Evolutionary conservation across 2,113 vertebrate species (phyloP), one percentile per base, ranked within the genome.

Genomic region (Todiramphus saurophagus): DNA sequence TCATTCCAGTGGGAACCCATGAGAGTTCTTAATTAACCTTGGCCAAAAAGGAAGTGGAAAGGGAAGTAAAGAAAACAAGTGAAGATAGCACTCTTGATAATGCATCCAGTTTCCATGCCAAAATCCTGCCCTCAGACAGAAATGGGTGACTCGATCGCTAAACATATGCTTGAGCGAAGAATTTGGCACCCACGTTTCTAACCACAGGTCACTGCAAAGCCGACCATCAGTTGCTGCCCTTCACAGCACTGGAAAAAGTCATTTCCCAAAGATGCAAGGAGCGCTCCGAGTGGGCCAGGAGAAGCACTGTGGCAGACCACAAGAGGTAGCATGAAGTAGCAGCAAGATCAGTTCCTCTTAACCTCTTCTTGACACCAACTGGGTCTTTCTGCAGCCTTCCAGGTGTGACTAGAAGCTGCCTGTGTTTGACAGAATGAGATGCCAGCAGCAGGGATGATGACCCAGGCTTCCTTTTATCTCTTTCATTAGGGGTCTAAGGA

Each of bases 31-130:
- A 83, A 88, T 63, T 50, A 86, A 77, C 83, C 43, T 68, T 68
- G 69, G 37, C 77, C 86, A 68, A 59, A 92, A 93, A 68, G 62
- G 80, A 96, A 92, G 63, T 28, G 79, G 81, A 89, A 87, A 56
- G 66, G 20, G 68, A 89, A 93, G 91, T 35, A 46, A 93, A 94
- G 66, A 82, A 85, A 90, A 67, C 0, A 2, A 94, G 31, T 68
- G 51, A 68, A 86, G 68, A 83, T 81, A 82, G 55, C 43, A 55
- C 37, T 94, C 39, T 51, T 83, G 64, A 80, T 86, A 76, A 76
- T 16, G 10, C 11, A 19, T 27, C 55, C 24, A 4, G 53, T 83
- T 93, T 70, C 55, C 0, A 0, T 46, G 44, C n/a, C 87, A 41
- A 79, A 95, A 76, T 84, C 53, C 55, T 91, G 89, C 41, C 59